Percentiles rank a stretch among this genome's conserved stretches.
phyloP scores from a whole-genome alignment of 2,113 vertebrate genomes.

The Amphiprion ocellaris region DNA sequence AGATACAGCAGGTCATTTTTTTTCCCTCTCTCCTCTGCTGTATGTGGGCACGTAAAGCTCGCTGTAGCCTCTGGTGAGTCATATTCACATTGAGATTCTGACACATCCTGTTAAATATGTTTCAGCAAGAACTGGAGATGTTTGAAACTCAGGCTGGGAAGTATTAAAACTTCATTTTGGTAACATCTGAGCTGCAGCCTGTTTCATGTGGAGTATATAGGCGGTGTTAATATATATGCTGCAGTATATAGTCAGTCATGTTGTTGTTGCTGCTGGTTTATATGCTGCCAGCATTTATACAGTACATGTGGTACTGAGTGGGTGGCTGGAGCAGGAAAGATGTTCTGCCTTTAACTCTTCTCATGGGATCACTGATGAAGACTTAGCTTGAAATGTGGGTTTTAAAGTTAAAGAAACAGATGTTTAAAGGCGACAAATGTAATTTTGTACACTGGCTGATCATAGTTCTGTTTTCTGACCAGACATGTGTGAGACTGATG shows the following conservation, averaged over 20 bases:
- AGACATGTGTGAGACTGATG: too few species aligned
- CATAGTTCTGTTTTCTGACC: too few species aligned
- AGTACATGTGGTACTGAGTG: constrained; percentile 19
- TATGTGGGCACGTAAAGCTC: constrained; percentile 49
- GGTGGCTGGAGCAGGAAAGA: constrained; percentile 9
- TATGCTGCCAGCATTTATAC: too few species aligned
- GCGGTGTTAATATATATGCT: too few species aligned
- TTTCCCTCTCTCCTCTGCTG: constrained; percentile 22
- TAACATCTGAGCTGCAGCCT: neutral
- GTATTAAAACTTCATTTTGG: too few species aligned
- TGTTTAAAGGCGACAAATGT: too few species aligned
- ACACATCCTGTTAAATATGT: constrained; percentile 34
- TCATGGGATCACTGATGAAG: too few species aligned
- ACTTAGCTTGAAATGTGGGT: too few species aligned
- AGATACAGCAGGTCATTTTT: constrained; percentile 9
- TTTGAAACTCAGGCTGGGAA: neutral
- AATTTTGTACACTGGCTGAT: too few species aligned
- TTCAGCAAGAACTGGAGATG: constrained; percentile 8
- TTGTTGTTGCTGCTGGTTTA: neutral
- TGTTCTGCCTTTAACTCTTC: neutral
- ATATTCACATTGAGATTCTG: constrained; percentile 44
- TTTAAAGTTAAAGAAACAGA: too few species aligned
- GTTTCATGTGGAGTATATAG: neutral
- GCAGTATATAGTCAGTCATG: neutral
- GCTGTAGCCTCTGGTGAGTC: constrained; percentile 42